Evolutionary conservation across 2,888 invertebrate genomes (phyloP), one percentile per base, ranked within the genome.

Genomic region (Metellina segmentata): DNA sequence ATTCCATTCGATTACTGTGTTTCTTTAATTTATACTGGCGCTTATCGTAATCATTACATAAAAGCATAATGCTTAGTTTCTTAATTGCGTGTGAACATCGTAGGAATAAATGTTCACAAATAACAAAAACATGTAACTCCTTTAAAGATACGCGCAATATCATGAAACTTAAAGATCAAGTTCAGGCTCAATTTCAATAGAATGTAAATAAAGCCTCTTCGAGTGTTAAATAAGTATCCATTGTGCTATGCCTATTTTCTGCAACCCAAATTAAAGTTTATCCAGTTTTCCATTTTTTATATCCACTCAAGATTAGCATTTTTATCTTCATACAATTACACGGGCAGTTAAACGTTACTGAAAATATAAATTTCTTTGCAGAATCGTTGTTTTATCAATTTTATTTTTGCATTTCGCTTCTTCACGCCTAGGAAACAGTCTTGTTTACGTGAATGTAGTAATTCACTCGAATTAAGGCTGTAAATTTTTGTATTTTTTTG

Each of bases 291-390:
- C 5, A 9, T 75, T 48, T 71, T 71, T 75, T 48, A 75, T 75
- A 16, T 61, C 13, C 61, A 11, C 61, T 75, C 48, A 34, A 75
- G 16, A 75, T 34, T 34, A 74, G 48, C 34, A 16, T 48, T 75
- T 16, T 75, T 75, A 48, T 75, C 48, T 75, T 20, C 48, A 71
- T 71, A 48, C 75, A 75, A 75, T 48, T 75, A 75, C 75, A 49
- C 75, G 75, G 48, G 48, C 13, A 75, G 75, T 75, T 75, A 75
- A 75, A 75, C 75, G 16, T 75, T 48, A 75, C 61, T 34, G 48
- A 75, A 75, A 34, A 75, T 34, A 34, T 48, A 16, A 49, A 75
- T 49, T 75, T 75, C 48, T 9, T 20, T 7, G 48, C 48, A 16
- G 48, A 75, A 75, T 34, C 34, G 16, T 16, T 49, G 16, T 16